A percentile compares a stretch with the other conserved stretches of the same genome.
Evolutionary conservation across 1,140 invertebrate species (phyloP).

Genomic region (Drosophila obscura): DNA sequence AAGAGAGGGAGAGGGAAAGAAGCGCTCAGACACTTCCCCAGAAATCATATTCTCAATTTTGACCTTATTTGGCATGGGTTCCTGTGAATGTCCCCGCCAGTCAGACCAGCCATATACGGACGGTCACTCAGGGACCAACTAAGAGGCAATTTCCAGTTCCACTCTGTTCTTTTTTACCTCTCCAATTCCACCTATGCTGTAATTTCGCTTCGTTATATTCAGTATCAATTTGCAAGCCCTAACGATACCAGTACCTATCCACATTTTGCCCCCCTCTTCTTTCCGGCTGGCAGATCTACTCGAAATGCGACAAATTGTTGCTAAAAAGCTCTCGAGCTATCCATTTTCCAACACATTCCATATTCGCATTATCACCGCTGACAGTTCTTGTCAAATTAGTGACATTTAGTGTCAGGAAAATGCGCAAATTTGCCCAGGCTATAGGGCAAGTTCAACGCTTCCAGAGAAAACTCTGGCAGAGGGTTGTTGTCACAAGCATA

Average conservation of each 20-base stretch:
- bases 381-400: conserved; percentile 77
- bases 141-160: conserved; percentile 27
- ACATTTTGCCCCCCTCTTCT: conserved; percentile 5
- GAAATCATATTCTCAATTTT: conserved; percentile 77
- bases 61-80: conserved; percentile 68
- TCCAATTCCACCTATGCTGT: not conserved
- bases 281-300: conserved; percentile 14
- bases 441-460: conserved; percentile 16
- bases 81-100: conserved; percentile 34
- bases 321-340: conserved; percentile 38
- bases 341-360: conserved; percentile 39
- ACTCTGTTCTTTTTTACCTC: no score
- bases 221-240: conserved; percentile 20
- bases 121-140: conserved; percentile 57
- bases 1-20: not conserved
- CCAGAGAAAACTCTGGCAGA: conserved; percentile 21
- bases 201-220: conserved; percentile 49
- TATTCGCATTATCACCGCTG: conserved; percentile 63
- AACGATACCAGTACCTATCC: conserved; percentile 2
- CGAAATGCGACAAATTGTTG: conserved; percentile 57
- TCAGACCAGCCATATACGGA: conserved; percentile 47
- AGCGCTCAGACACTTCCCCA: conserved; percentile 48
- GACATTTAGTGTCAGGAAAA: conserved; percentile 72
- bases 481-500: conserved; percentile 21
- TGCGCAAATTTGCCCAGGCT: conserved; percentile 40